Evolutionary conservation across 2,888 invertebrate genomes (phyloP).

Genomic region (Peribatodes rhomboidaria): DNA sequence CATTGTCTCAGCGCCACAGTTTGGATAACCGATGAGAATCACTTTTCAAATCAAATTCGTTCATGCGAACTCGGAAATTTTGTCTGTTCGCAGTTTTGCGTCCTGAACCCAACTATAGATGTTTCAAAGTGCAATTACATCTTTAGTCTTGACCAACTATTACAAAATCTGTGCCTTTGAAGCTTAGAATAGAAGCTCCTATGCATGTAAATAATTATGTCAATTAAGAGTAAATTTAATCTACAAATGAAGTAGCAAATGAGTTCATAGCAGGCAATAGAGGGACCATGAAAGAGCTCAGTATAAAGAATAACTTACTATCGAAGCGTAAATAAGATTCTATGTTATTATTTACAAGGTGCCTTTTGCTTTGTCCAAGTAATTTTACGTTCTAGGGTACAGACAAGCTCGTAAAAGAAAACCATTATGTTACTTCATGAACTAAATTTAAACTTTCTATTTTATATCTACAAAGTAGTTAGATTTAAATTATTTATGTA

Average conservation of each 20-base stretch:
- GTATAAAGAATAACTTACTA: conserved; percentile 35
- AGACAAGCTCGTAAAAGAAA: not conserved
- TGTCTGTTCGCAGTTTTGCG: too few relatives aligned
- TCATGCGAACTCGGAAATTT: too few relatives aligned
- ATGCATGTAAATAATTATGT: conserved; percentile 21
- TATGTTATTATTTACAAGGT: conserved; percentile 37
- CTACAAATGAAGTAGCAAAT: conserved; percentile 43
- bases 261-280: conserved; percentile 49
- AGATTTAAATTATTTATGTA: conserved; percentile 4
- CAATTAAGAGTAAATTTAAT: conserved; percentile 16
- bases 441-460: not conserved
- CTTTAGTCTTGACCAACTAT: conserved; percentile 10
- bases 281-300: conserved; percentile 64
- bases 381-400: conserved; percentile 10
- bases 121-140: conserved; percentile 34
- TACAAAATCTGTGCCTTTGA: conserved; percentile 41
- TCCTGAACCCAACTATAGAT: conserved; percentile 11
- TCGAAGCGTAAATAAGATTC: conserved; percentile 29
- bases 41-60: too few relatives aligned
- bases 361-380: conserved; percentile 48
- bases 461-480: conserved; percentile 8
- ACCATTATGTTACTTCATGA: conserved; percentile 2
- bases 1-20: too few relatives aligned
- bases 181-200: conserved; percentile 25
- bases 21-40: too few relatives aligned